Conservation (phyloP, 2,113 vertebrate genomes). For the Embiotoca jacksoni region DNA sequence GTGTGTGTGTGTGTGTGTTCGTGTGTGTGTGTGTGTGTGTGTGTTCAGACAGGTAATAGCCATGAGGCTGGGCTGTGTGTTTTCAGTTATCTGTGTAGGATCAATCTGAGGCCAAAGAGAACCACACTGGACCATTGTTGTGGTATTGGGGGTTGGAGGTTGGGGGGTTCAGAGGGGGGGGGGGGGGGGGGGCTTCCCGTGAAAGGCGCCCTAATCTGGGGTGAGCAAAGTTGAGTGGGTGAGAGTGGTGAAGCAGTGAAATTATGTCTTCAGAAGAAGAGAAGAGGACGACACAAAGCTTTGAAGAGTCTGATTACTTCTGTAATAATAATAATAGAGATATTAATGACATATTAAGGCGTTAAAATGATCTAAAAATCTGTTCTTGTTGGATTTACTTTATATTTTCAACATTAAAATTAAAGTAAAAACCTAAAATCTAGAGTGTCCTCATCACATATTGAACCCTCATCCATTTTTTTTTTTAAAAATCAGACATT, state of each 20-base stretch:
- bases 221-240: constrained; percentile 58
- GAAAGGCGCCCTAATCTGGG: constrained; percentile 74
- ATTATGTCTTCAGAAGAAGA: constrained; percentile 34
- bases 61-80: constrained; percentile 19
- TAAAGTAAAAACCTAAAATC: no score
- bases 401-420: no score
- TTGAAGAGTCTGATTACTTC: neutral
- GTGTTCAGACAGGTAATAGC: constrained; percentile 56
- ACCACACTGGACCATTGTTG: constrained; percentile 77
- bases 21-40: neutral
- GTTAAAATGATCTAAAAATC: no score
- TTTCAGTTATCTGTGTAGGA: constrained; percentile 57
- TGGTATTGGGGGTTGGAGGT: constrained; percentile 58
- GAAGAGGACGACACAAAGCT: constrained; percentile 16
- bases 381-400: no score
- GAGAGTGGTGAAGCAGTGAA: constrained; percentile 24
- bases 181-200: constrained; percentile 35
- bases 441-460: no score
- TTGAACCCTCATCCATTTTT: no score
- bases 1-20: no score
- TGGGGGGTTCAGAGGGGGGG: constrained; percentile 47
- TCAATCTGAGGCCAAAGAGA: constrained; percentile 43
- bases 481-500: no score
- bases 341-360: no score
- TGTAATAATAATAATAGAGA: no score